Evolutionary conservation across 2,113 vertebrate genomes (phyloP).

Genomic region (Oxyruncus cristatus): DNA sequence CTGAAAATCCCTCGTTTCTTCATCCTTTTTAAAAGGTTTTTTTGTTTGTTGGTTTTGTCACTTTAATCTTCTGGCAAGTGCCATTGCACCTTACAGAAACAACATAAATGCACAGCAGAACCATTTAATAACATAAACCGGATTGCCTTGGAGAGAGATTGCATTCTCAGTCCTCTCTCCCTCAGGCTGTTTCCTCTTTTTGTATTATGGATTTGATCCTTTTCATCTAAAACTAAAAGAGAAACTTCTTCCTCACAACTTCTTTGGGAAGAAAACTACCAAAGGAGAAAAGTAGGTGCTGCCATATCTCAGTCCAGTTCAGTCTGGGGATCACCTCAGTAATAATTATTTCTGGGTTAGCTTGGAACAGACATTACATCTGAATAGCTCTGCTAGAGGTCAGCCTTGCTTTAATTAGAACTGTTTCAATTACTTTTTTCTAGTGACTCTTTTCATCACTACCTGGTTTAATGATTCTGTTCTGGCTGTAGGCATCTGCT

Average conservation of each 20-base stretch:
- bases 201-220: not conserved
- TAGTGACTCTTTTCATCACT: not conserved
- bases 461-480: not conserved
- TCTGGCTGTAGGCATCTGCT: slow-evolving; percentile 81
- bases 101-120: not conserved
- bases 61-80: not conserved
- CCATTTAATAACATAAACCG: not conserved
- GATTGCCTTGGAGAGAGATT: not conserved
- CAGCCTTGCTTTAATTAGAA: not conserved
- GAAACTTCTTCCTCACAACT: not conserved
- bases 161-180: not conserved
- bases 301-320: not conserved
- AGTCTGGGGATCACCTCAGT: not conserved
- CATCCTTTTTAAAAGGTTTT: not conserved
- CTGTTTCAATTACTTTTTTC: not conserved
- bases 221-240: not conserved
- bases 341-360: not conserved
- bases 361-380: not conserved
- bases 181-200: not conserved
- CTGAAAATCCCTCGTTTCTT: not conserved
- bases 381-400: not conserved
- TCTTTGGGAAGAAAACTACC: not conserved
- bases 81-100: not conserved
- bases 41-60: not conserved
- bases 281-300: not conserved